These are phyloP conservation scores for Drosophila lacicola DNA, from an alignment of 2,888 invertebrate genomes.

Conservation along the genomic window DNA sequence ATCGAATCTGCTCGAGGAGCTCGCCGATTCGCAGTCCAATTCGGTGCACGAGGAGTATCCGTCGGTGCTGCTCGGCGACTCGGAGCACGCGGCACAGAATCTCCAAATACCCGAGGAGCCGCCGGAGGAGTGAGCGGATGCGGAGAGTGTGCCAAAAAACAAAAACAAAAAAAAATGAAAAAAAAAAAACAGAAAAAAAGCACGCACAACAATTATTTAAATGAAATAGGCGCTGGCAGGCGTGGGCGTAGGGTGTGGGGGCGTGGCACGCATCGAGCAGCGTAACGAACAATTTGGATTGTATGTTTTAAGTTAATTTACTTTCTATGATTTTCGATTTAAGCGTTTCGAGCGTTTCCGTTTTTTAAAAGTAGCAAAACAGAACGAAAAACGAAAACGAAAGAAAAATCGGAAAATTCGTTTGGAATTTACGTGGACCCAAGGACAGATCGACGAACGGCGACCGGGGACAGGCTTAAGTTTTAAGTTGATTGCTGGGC, in stretches of 20 bases:
- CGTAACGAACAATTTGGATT: constrained; percentile 51
- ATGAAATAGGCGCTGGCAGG: constrained; percentile 42
- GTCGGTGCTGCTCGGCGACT: constrained; percentile 55
- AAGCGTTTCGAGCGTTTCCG: constrained; percentile 35
- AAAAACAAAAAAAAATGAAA: constrained; percentile 3
- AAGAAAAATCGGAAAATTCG: not conserved
- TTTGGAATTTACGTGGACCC: constrained; percentile 12
- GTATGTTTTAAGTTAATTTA: constrained; percentile 75
- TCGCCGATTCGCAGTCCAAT: constrained; percentile 81
- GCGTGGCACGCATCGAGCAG: constrained; percentile 47
- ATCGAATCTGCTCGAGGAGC: constrained; percentile 78
- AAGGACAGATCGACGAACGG: constrained; percentile 26
- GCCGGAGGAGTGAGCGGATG: constrained; percentile 83
- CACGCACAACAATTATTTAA: constrained; percentile 48
- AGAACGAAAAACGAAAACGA: constrained; percentile 2
- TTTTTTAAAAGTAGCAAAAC: not conserved
- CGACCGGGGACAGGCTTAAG: constrained; percentile 49
- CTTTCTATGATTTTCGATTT: constrained; percentile 60
- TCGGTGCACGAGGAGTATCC: constrained; percentile 84
- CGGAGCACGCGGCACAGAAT: constrained; percentile 82
- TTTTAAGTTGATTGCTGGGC: constrained; percentile 59
- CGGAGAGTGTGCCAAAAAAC: not conserved
- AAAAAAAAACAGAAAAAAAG: not conserved
- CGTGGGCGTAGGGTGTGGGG: constrained; percentile 33
- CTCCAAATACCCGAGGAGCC: constrained; percentile 84